phyloP scores from a whole-genome alignment of 2,888 invertebrate species.

The Zygaena filipendulae region DNA sequence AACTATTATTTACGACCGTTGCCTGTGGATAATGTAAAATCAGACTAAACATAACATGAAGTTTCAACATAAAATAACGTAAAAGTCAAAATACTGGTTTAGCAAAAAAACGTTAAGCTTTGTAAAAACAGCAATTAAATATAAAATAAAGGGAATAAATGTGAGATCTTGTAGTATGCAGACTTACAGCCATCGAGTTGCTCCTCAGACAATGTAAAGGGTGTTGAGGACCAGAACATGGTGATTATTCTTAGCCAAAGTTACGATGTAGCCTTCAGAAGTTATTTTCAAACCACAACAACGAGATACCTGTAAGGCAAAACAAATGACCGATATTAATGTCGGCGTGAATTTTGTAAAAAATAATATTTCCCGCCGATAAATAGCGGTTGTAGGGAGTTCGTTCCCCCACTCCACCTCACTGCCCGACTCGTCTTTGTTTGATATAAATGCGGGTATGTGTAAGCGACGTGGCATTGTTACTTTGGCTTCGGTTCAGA shows the following conservation, averaged over 20 bases:
- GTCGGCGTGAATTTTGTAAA: too few species aligned
- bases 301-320: slow-evolving; percentile 85
- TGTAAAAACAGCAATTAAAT: slow-evolving; percentile 66
- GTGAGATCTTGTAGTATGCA: slow-evolving; percentile 69
- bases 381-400: too few species aligned
- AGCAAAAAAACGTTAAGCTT: slow-evolving; percentile 66
- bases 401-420: too few species aligned
- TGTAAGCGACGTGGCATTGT: too few species aligned
- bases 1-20: slow-evolving; percentile 39
- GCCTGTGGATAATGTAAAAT: slow-evolving; percentile 48
- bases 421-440: too few species aligned
- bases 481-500: too few species aligned
- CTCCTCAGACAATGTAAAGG: slow-evolving; percentile 88
- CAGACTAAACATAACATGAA: slow-evolving; percentile 49
- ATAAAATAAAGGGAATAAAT: slow-evolving; percentile 68
- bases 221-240: slow-evolving; percentile 97
- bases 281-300: slow-evolving; percentile 98
- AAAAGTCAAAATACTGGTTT: slow-evolving; percentile 67
- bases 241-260: slow-evolving; percentile 98
- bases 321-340: too few species aligned
- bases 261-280: slow-evolving; percentile 95
- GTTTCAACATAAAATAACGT: slow-evolving; percentile 57
- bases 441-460: neutral
- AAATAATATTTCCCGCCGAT: too few species aligned
- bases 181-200: slow-evolving; percentile 65